These are phyloP conservation scores for Aromia moschata DNA, from an alignment of 2,888 invertebrate genomes.

Conservation along the genomic window DNA sequence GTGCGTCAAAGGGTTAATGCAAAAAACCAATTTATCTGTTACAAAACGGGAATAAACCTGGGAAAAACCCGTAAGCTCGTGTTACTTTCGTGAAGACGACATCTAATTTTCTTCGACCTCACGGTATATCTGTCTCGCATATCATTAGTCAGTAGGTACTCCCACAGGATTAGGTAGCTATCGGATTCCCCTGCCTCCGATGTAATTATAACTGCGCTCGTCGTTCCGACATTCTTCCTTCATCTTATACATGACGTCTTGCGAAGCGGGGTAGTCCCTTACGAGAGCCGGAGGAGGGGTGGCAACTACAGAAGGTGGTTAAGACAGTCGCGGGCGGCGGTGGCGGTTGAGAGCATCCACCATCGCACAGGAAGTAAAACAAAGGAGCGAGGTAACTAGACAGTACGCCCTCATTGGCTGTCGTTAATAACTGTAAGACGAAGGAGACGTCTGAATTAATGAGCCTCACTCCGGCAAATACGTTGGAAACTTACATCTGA, in stretches of 20 bases:
- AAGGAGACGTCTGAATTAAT: conserved; percentile 61
- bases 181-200: neutral
- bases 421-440: conserved; percentile 61
- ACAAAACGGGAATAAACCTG: too few relatives aligned
- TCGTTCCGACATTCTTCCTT: neutral
- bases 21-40: too few relatives aligned
- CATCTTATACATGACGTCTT: conserved; percentile 7
- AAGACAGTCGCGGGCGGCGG: too few relatives aligned
- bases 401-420: conserved; percentile 59
- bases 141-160: too few relatives aligned
- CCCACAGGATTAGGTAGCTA: too few relatives aligned
- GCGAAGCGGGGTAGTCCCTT: conserved; percentile 4
- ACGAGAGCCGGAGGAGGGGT: conserved; percentile 34
- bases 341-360: conserved; percentile 37
- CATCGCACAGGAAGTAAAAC: conserved; percentile 50
- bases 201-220: neutral
- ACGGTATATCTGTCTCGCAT: too few relatives aligned
- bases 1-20: too few relatives aligned
- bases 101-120: too few relatives aligned
- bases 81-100: too few relatives aligned
- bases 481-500: conserved; percentile 43
- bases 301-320: conserved; percentile 45
- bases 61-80: too few relatives aligned
- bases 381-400: conserved; percentile 58
- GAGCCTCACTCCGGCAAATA: conserved; percentile 49